Base-by-base conservation (phyloP, 2,113 vertebrate genomes). In the Atrichornis clamosus region DNA sequence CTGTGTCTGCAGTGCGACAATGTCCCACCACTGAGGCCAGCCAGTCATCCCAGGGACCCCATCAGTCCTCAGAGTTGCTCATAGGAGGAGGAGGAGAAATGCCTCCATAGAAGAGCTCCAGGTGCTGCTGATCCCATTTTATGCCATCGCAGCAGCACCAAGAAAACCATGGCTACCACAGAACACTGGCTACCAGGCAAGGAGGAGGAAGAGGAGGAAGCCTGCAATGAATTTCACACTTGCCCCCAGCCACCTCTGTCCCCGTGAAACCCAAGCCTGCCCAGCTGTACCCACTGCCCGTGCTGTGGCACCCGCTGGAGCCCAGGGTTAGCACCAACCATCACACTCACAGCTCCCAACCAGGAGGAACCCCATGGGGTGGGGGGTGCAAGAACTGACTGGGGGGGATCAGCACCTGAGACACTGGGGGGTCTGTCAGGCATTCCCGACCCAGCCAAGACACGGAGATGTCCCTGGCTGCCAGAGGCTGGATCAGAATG, bases 221-320 rank as follows among this genome's bases (percentile, higher is more conserved):
- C 93, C 75, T 80, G 89, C 74, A 80, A 84, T 87, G 77, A 67
- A 89, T 95, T 97, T 92, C 94, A 92, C 95, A 92, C 93, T 75
- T 64, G 4, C 94, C 91, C 87, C 83, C 90, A 3, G 80, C 74
- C 1, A 5, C 94, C 59, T 85, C 94, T 87, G 6, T 91, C 86
- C 91, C 87, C 47, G 4, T 42, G 93, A 96, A 97, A 97, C 87
- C 84, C 93, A 94, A 94, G 87, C 93, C 94, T 84, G 85, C 87
- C 87, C 44, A 1, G 95, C 95, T 95, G 93, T 75, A 3, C 93
- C 79, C 81, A 33, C 15, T 82, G 87, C 95, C 87, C 2, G 21
- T 0, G 2, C 79, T 7, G 23, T 13, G 1, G 86, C 89, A 94
- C 87, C 69, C 44, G 1, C 73, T 5, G 3, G 62, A 68, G 60